Base-by-base conservation (phyloP, 2,113 vertebrate genomes). In the Cepphus grylle region DNA sequence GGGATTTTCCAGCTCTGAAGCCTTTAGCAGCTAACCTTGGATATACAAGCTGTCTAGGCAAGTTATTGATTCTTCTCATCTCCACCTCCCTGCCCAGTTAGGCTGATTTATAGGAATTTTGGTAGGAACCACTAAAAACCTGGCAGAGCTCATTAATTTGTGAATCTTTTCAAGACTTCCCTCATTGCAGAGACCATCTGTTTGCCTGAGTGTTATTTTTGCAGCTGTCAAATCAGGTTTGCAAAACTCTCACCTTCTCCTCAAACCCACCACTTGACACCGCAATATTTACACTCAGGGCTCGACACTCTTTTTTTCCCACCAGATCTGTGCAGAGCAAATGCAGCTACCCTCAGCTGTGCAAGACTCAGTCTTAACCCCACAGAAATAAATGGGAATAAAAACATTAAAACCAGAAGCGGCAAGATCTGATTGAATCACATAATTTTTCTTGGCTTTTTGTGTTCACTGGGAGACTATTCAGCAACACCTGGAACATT, bases 161-260 rank as follows among this genome's bases (percentile, higher is more conserved):
- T 67, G 67, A 88, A 79, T 91, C 86, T 93, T 92, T 67, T 25
- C 67, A 77, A 91, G 84, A 77, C 8, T 88, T 88, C 58, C 38
- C n/a, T 94, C 56, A n/a, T 58, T 92, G 81, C 47, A 65, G 56
- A 86, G 32, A 80, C 87, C 89, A 91, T 96, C 87, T 97, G 91
- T 81, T 86, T 90, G 81, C 65, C 69, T 10, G 8, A 50, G 25
- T 67, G 32, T 32, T 93, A 21, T 86, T 86, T 94, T 45, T 94
- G 90, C 84, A 95, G 84, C 93, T 95, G 81, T 55, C 80, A 93
- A 86, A 91, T 58, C 81, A 93, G 81, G 91, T 96, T 96, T 97
- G 91, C 71, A 47, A 91, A 70, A 67, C 63, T 93, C 91, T 96
- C 94, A 95, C 93, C 87, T 97, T 96, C 89, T 90, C 63, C 50